A percentile compares a stretch with the other conserved stretches of the same genome.
phyloP scores from a whole-genome alignment of 2,888 invertebrate genomes.

The Melanostoma mellinum region DNA sequence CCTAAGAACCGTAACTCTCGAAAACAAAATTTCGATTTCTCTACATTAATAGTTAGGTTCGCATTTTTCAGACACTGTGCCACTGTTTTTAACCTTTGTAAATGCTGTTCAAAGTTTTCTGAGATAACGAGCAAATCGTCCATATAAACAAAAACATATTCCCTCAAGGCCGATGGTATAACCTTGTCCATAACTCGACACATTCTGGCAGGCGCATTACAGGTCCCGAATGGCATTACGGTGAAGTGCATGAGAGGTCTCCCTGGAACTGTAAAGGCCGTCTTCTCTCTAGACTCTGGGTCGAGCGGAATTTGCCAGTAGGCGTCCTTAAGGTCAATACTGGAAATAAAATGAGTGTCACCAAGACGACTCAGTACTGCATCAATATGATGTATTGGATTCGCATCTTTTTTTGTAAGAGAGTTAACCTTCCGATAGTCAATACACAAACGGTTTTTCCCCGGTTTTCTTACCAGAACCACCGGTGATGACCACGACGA shows the following conservation, averaged over 20 bases:
- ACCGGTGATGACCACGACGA: slow-evolving; percentile 76
- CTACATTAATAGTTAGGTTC: slow-evolving; percentile 52
- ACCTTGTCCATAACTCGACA: slow-evolving; percentile 54
- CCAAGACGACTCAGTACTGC: slow-evolving; percentile 65
- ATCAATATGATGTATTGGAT: slow-evolving; percentile 69
- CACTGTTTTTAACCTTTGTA: slow-evolving; percentile 33
- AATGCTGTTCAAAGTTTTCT: slow-evolving; percentile 40
- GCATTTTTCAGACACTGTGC: slow-evolving; percentile 41
- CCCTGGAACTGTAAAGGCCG: slow-evolving; percentile 74
- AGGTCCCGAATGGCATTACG: slow-evolving; percentile 62
- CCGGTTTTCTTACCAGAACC: slow-evolving; percentile 44
- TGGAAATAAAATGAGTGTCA: slow-evolving; percentile 51
- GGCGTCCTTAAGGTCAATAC: slow-evolving; percentile 69
- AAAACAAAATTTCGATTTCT: slow-evolving; percentile 52
- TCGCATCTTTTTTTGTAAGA: slow-evolving; percentile 70
- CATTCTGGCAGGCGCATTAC: slow-evolving; percentile 57
- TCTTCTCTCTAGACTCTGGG: slow-evolving; percentile 44
- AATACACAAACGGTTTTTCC: slow-evolving; percentile 73
- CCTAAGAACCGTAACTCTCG: slow-evolving; percentile 38
- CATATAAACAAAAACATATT: slow-evolving; percentile 56
- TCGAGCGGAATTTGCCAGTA: slow-evolving; percentile 51
- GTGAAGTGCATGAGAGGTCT: slow-evolving; percentile 47
- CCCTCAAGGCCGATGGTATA: slow-evolving; percentile 35
- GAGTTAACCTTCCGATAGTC: slow-evolving; percentile 75
- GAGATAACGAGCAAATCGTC: slow-evolving; percentile 56